Percentiles rank a stretch among this genome's conserved stretches.
Conservation (phyloP, 1,140 invertebrate species). For the Metaphire vulgaris region DNA sequence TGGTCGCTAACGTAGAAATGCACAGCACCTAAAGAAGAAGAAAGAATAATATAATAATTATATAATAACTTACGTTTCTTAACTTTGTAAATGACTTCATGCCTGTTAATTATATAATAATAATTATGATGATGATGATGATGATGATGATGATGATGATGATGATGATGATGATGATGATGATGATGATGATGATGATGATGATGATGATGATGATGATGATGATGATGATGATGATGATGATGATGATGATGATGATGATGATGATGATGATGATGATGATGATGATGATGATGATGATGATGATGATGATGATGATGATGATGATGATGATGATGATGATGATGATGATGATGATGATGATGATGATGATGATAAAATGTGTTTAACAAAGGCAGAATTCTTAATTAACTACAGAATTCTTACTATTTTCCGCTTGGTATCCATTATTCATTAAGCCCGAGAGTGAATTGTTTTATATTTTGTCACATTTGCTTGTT, state of each 20-base stretch:
- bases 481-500: too few relatives aligned
- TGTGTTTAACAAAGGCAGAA: too few relatives aligned
- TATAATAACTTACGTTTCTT: too few relatives aligned
- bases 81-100: too few relatives aligned
- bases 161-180: slow-evolving; percentile 2
- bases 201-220: background rate
- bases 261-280: background rate
- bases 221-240: background rate
- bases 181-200: slow-evolving; percentile 1
- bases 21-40: too few relatives aligned
- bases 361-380: background rate
- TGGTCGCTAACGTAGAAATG: too few relatives aligned
- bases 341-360: background rate
- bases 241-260: background rate
- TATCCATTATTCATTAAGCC: too few relatives aligned
- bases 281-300: background rate
- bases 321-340: slow-evolving; percentile 3
- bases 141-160: slow-evolving; percentile 3
- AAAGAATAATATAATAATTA: too few relatives aligned
- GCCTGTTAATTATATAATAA: too few relatives aligned
- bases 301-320: background rate
- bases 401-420: too few relatives aligned
- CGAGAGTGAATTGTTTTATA: too few relatives aligned
- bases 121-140: background rate
- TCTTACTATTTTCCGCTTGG: too few relatives aligned